phyloP scores from a whole-genome alignment of 2,113 vertebrate species.

The Strix uralensis region DNA sequence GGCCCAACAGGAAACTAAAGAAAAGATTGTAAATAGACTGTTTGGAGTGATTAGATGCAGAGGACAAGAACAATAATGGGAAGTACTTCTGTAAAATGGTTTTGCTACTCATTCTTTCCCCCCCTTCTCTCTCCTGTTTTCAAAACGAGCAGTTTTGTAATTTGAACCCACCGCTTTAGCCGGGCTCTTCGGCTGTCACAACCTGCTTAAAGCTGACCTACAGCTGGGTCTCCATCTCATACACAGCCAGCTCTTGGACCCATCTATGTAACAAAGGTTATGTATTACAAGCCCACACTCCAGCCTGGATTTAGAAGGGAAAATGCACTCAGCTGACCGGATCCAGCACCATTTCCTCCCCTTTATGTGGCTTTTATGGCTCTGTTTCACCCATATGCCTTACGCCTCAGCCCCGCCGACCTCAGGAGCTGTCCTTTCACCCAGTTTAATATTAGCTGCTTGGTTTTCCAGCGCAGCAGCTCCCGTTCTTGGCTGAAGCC shows the following conservation, averaged over 20 bases:
- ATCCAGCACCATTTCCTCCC: not conserved
- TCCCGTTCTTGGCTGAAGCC: not conserved
- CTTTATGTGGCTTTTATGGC: too few species aligned
- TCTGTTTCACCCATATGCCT: not conserved
- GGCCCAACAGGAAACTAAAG: not conserved
- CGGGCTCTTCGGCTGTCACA: not conserved
- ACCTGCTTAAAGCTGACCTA: not conserved
- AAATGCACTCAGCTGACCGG: rapidly evolving
- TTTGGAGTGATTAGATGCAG: not conserved
- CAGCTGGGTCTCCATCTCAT: not conserved
- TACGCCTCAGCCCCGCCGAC: not conserved
- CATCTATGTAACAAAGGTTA: rapidly evolving
- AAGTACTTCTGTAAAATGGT: not conserved
- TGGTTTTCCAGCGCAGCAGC: not conserved
- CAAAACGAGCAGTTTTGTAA: not conserved
- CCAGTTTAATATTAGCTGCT: not conserved
- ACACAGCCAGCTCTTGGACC: not conserved
- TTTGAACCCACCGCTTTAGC: not conserved
- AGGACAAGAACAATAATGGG: not conserved
- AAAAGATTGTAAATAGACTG: not conserved
- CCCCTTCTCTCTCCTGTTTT: not conserved
- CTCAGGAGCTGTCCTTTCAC: not conserved
- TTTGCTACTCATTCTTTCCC: not conserved
- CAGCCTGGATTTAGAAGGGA: not conserved
- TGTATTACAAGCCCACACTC: rapidly evolving